Conservation (phyloP, 2,797 vertebrate species). For the Lemur catta region DNA sequence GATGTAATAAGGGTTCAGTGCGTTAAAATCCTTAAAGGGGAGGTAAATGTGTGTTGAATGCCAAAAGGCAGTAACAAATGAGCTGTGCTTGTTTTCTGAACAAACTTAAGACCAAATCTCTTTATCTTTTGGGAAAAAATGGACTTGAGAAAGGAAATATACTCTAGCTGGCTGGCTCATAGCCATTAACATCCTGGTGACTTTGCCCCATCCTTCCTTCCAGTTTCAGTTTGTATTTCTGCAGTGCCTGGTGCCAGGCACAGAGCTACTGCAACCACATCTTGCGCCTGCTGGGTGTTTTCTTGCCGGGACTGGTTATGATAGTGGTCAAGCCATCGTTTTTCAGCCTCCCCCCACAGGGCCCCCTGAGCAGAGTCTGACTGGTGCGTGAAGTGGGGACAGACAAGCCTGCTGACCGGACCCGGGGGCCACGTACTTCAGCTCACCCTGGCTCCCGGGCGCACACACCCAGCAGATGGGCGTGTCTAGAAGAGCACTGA, state of each 20-base stretch:
- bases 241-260: neutral
- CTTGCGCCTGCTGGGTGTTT: neutral
- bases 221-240: neutral
- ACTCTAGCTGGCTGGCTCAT: neutral
- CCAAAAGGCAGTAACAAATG: neutral
- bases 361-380: neutral
- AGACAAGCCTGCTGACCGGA: neutral
- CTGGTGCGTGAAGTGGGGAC: neutral
- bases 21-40: neutral
- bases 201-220: rapidly evolving
- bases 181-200: neutral
- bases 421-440: rapidly evolving
- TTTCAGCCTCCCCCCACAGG: neutral
- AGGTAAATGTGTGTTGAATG: neutral
- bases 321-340: neutral
- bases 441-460: neutral
- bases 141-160: neutral
- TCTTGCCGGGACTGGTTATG: neutral
- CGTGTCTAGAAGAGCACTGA: neutral
- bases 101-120: neutral
- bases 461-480: neutral
- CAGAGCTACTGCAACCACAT: neutral
- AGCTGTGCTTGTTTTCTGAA: neutral
- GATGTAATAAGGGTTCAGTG: neutral
- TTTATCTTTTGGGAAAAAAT: neutral